phyloP scores from a whole-genome alignment of 2,797 vertebrate genomes.

The Halcyon chelicuti region DNA sequence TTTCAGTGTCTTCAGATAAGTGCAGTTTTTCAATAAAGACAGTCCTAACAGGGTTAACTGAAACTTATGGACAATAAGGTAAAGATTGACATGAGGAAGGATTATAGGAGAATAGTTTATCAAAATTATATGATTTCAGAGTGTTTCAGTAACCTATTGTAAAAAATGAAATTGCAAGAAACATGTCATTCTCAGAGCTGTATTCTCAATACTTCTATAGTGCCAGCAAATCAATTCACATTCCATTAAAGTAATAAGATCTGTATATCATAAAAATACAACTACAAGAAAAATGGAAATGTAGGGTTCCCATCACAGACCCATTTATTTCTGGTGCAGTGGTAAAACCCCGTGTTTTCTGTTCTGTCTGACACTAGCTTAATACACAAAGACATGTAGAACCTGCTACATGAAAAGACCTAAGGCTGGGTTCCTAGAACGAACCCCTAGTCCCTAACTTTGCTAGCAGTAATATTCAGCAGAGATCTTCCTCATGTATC shows the following conservation, averaged over 20 bases:
- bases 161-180: constrained; percentile 50
- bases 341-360: neutral
- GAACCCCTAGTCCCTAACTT: neutral
- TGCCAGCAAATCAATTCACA: constrained; percentile 52
- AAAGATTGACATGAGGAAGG: constrained; percentile 39
- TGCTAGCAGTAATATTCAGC: neutral
- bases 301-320: neutral
- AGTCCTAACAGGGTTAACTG: constrained; percentile 69
- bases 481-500: neutral
- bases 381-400: neutral
- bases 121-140: constrained; percentile 43
- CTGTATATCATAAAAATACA: neutral
- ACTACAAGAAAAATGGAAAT: constrained; percentile 28
- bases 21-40: constrained; percentile 54
- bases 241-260: constrained; percentile 68
- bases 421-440: neutral
- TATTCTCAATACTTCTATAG: neutral
- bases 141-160: constrained; percentile 31
- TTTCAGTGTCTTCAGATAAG: constrained; percentile 35
- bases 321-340: neutral
- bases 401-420: neutral
- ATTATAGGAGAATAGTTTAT: constrained; percentile 52
- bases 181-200: constrained; percentile 4
- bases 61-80: constrained; percentile 66
- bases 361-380: neutral